A percentile compares a stretch with the other conserved stretches of the same genome.
These are phyloP conservation scores for Ephydatia muelleri DNA, from an alignment of 37 sponge, comb jelly and placozoan species.

Conservation along the genomic window DNA sequence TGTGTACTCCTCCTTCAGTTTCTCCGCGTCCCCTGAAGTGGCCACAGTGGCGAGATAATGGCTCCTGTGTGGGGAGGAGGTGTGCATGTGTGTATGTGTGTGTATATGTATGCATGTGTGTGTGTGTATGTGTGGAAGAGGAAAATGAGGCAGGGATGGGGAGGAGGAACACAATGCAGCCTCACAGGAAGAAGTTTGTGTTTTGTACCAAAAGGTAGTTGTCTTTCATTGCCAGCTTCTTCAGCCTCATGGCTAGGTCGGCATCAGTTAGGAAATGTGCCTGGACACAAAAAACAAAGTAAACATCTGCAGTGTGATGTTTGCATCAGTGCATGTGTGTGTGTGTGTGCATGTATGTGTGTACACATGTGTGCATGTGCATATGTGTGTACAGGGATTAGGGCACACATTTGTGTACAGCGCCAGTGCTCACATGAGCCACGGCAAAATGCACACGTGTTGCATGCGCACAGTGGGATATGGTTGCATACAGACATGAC, in stretches of 20 bases:
- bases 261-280: slow-evolving; percentile 4
- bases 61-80: slow-evolving; percentile 13
- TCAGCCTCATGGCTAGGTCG: slow-evolving; percentile 28
- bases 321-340: slow-evolving; percentile 31
- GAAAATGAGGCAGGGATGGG: not conserved
- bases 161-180: not conserved
- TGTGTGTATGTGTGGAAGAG: not conserved
- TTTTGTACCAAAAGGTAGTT: slow-evolving; percentile 39
- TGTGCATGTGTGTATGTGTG: no score
- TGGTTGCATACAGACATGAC: no score
- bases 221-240: slow-evolving; percentile 33
- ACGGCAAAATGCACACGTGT: not conserved
- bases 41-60: slow-evolving; percentile 25
- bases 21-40: not conserved
- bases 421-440: not conserved
- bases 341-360: slow-evolving; percentile 11
- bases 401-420: not conserved
- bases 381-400: not conserved
- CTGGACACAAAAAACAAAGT: slow-evolving; percentile 3
- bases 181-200: slow-evolving; percentile 52
- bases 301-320: slow-evolving; percentile 34
- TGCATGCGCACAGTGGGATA: not conserved
- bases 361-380: not conserved
- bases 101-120: no score
- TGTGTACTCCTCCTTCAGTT: slow-evolving; percentile 19